Conservation (phyloP, 1,140 invertebrate genomes). For the Rhagoletis pomonella region DNA sequence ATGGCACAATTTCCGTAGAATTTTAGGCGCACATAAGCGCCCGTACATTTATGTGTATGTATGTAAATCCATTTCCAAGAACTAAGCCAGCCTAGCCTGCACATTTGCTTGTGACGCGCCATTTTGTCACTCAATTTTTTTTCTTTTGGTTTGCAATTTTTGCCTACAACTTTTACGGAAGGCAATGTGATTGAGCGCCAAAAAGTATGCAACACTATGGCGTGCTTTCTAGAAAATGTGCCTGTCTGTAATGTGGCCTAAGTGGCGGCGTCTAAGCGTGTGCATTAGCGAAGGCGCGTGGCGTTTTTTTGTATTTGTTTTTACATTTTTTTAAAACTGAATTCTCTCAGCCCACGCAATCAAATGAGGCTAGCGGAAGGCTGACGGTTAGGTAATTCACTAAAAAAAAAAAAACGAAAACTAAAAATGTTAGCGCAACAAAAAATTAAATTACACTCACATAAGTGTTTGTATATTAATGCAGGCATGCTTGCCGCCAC, state of each 20-base stretch:
- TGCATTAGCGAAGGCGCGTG: background rate
- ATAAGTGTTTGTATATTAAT: background rate
- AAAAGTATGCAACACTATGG: background rate
- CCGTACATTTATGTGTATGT: background rate
- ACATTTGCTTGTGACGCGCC: constrained; percentile 4
- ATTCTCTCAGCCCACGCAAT: background rate
- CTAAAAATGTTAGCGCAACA: background rate
- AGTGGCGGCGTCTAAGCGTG: background rate
- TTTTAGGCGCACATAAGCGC: background rate
- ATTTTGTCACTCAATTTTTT: constrained; percentile 7
- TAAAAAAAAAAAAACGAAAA: background rate
- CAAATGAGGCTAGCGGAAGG: too few relatives aligned
- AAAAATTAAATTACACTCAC: background rate
- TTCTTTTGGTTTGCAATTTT: background rate
- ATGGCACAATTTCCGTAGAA: constrained; percentile 39
- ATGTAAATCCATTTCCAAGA: background rate
- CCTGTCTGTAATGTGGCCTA: background rate
- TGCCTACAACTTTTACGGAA: background rate
- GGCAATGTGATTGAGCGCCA: background rate
- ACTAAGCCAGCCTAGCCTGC: background rate
- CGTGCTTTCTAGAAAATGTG: background rate
- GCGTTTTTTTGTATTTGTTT: background rate
- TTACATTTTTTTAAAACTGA: background rate
- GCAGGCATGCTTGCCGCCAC: background rate
- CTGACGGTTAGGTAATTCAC: too few relatives aligned